Conservation (phyloP, 2,888 invertebrate species). For the Nomada lathburiana region DNA sequence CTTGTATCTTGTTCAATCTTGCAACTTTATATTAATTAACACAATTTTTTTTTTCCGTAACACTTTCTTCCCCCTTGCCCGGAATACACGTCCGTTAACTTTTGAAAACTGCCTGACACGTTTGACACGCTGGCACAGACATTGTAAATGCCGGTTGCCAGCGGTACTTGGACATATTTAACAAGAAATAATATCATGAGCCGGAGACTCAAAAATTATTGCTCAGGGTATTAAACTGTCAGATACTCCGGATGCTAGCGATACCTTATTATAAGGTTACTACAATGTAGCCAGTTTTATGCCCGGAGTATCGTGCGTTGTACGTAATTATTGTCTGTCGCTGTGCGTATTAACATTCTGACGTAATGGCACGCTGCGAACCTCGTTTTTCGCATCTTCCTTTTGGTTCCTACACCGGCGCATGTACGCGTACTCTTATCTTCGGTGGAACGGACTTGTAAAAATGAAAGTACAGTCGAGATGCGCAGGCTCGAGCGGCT, state of each 20-base stretch:
- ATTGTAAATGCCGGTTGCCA: constrained; percentile 22
- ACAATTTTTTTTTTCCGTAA: neutral
- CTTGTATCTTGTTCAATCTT: neutral
- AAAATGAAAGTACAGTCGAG: constrained; percentile 8
- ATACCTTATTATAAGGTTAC: constrained; percentile 45
- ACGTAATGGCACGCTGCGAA: constrained; percentile 27
- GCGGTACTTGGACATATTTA: constrained; percentile 49
- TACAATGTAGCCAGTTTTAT: constrained; percentile 55
- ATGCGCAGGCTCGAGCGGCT: neutral
- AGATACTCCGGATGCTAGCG: constrained; percentile 37
- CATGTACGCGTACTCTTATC: constrained; percentile 17
- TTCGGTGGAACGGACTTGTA: constrained; percentile 1
- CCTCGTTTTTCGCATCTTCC: neutral
- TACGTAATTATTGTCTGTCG: constrained; percentile 55
- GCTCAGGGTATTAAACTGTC: constrained; percentile 62
- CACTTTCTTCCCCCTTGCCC: neutral
- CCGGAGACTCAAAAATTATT: constrained; percentile 54
- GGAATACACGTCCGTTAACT: too few species aligned
- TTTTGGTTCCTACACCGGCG: neutral
- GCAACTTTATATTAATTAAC: neutral
- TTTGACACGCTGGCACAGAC: constrained; percentile 21
- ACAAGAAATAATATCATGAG: constrained; percentile 42
- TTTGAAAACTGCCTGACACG: constrained; percentile 21
- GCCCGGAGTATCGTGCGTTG: constrained; percentile 24
- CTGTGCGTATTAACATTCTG: constrained; percentile 42